A percentile compares a stretch with the other conserved stretches of the same genome.
phyloP scores from a whole-genome alignment of 1,140 invertebrate species.

The Patella vulgata region DNA sequence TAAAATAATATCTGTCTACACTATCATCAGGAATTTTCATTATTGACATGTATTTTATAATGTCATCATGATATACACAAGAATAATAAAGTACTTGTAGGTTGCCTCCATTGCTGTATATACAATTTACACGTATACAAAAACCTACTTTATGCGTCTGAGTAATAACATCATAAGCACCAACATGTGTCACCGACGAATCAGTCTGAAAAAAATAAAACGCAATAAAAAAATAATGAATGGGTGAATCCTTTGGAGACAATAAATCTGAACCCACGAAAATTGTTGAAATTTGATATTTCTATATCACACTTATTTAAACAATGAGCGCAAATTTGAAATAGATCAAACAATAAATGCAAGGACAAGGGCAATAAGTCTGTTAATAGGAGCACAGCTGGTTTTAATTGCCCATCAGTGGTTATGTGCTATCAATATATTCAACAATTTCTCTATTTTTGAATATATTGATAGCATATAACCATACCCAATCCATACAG shows the following conservation, averaged over 20 bases:
- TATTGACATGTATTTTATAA: not conserved
- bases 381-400: not conserved
- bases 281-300: not conserved
- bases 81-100: not conserved
- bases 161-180: slow-evolving; percentile 45
- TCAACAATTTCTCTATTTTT: too few relatives aligned
- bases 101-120: not conserved
- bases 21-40: not conserved
- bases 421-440: too few relatives aligned
- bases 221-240: too few relatives aligned
- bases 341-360: not conserved
- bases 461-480: too few relatives aligned
- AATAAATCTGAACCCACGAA: not conserved
- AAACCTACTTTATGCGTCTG: slow-evolving; percentile 43
- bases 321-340: not conserved
- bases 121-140: not conserved
- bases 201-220: slow-evolving; percentile 28
- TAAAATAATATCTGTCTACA: not conserved
- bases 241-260: too few relatives aligned
- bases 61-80: not conserved
- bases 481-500: too few relatives aligned
- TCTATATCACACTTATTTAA: not conserved
- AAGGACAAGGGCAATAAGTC: not conserved
- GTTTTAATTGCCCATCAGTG: too few relatives aligned
- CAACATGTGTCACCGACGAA: slow-evolving; percentile 49